Evolutionary conservation across 2,113 vertebrate genomes (phyloP).

Genomic region (Myotis yumanensis): DNA sequence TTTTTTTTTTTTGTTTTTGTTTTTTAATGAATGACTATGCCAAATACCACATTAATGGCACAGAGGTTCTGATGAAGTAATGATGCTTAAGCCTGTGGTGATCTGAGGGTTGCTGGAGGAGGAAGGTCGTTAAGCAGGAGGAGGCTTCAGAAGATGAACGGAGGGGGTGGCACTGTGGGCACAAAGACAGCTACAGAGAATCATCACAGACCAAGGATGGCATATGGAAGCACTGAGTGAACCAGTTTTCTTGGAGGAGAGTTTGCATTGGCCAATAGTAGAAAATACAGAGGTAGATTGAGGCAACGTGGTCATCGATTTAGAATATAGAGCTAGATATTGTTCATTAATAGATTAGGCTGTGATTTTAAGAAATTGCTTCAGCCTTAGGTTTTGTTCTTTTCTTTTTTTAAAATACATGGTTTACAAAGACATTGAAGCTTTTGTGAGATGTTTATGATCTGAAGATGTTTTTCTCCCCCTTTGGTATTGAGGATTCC

Average conservation of each 20-base stretch:
- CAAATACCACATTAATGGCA: neutral
- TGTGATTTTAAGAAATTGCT: conserved; percentile 36
- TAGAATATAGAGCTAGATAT: neutral
- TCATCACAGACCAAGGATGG: neutral
- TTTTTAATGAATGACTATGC: neutral
- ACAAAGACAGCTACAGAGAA: neutral
- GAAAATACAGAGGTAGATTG: neutral
- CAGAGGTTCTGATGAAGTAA: neutral
- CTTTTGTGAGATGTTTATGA: conserved; percentile 8
- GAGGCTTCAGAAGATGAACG: neutral
- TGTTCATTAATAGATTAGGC: neutral
- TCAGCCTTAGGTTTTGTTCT: neutral
- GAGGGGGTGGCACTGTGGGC: neutral
- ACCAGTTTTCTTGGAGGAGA: neutral
- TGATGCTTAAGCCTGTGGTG: neutral
- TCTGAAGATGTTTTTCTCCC: neutral
- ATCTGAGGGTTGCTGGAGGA: neutral
- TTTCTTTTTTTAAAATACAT: neutral
- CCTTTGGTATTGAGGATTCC: neutral
- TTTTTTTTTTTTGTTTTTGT: neutral
- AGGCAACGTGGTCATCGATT: neutral
- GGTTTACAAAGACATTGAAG: neutral
- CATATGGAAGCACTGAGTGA: neutral
- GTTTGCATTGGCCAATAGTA: neutral
- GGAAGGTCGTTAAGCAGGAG: neutral